Evolutionary conservation across 2,797 vertebrate genomes (phyloP).

Genomic region (Chiroxiphia lanceolata): DNA sequence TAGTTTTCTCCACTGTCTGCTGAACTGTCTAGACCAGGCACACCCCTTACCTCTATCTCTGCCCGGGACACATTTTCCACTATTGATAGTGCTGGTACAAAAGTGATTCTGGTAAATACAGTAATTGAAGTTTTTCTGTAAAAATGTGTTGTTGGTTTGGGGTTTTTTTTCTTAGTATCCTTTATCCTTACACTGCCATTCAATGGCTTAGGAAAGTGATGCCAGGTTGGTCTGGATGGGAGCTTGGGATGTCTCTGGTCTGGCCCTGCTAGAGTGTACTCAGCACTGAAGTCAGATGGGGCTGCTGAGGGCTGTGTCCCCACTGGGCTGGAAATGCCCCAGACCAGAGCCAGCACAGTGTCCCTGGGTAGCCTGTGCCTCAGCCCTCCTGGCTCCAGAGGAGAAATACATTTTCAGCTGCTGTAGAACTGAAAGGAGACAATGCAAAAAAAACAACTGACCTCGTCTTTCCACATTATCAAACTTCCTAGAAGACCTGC

Average conservation of each 20-base stretch:
- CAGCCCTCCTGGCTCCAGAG: rapidly evolving
- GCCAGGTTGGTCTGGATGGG: background rate
- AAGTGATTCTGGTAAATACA: background rate
- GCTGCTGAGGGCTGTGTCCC: background rate
- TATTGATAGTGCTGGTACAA: background rate
- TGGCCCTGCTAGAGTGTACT: rapidly evolving
- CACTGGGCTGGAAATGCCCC: background rate
- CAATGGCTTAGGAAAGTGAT: background rate
- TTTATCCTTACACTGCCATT: background rate
- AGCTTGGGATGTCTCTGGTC: background rate
- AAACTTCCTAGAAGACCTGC: background rate
- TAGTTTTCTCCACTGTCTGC: background rate
- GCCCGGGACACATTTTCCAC: background rate
- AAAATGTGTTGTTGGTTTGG: background rate
- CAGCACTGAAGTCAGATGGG: rapidly evolving
- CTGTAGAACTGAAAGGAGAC: background rate
- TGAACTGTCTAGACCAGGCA: background rate
- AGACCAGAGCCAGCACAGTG: background rate
- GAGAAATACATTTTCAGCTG: background rate
- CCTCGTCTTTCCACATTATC: background rate
- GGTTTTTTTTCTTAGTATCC: background rate
- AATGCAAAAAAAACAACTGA: background rate
- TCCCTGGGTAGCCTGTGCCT: background rate
- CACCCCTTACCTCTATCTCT: background rate
- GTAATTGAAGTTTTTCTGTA: background rate